Evolutionary conservation across 2,797 vertebrate genomes (phyloP), one percentile per base, ranked within the genome.

Genomic region (Rhyacichthys aspro): DNA sequence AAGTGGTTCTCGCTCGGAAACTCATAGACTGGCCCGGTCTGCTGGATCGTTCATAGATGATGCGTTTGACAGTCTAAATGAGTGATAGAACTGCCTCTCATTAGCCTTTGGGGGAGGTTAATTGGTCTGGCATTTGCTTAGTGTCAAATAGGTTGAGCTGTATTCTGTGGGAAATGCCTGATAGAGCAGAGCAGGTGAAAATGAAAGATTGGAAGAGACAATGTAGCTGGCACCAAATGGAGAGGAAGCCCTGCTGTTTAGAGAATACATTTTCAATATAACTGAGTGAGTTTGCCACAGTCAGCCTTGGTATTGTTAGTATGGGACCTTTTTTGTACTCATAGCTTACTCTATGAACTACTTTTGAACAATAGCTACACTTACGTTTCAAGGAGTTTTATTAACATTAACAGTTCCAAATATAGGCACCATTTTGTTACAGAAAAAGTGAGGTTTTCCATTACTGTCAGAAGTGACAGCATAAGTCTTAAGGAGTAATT

Each of bases 21-120:
- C 16, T 38, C 17, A 38, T 42, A 42, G 63, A 72, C 61, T 28
- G 47, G 63, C 10, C 23, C 17, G 18, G 46, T 56, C 65, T 43
- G 49, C 38, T 14, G 41, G 42, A 7, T 47, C 28, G 11, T 23
- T 41, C 16, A 42, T 41, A 59, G 38, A 48, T 2, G 37, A 74
- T 14, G 1, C 49, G 38, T 43, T 14, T 52, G 65, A 58, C 64
- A 60, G 72, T 60, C 63, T 61, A 68, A 69, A 63, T 60, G 69
- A 74, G 70, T 73, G 48, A 61, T 76, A 58, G 54, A 23, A 36
- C 23, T 14, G 58, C 55, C 63, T 67, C 78, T 79, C 78, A 78
- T 85, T 86, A 79, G 59, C 46, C 59, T 73, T 77, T 72, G 37
- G 64, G 53, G 53, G 59, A 5, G 43, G 82, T 82, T 83, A 82